Base-by-base conservation (phyloP, 2,888 invertebrate genomes). In the Anthophora plumipes region DNA sequence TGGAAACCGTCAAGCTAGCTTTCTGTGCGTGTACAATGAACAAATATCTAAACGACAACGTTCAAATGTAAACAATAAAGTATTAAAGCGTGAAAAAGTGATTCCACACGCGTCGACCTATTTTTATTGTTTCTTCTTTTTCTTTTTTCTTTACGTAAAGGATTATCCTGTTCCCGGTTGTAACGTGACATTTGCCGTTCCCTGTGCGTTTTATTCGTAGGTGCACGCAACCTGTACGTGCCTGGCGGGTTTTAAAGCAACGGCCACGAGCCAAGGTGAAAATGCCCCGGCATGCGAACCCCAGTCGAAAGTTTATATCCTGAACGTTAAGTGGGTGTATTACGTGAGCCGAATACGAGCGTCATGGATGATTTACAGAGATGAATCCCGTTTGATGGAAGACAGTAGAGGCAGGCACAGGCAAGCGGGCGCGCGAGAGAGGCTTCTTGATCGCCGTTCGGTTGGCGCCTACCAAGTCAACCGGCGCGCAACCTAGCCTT, bases 341-440 rank as follows among this genome's bases (percentile, higher is more conserved):
- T 72, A 75, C 84, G 84, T 75, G 84, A 80, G 52, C 52, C 69
- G 84, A 83, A 84, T 83, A 64, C 80, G 75, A 60, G 77, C 75
- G 80, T 77, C 72, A 46, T 63, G 72, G 77, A 83, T 84, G 84
- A 84, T 84, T 84, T 84, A 84, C 80, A 52, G 80, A 83, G 84
- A 84, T 83, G 80, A 84, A 83, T 84, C 83, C 84, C 84, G 84
- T 84, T 84, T 72, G 80, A 83, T 72, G 83, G 75, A 73, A 72
- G 70, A 80, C 71, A 57, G 59, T 48, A 59, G 61, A 31, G 31
- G 31, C 31, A 31, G 31, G 31, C 2, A 31, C 31, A 31, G 31
- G 31, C 2, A 31, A 31, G 31, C 50, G 41, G 43, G 50, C 25
- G 50, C 25, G 54, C 60, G 52, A 11, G 55, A 54, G 46, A 31